Base-by-base conservation (phyloP, 53 echinoderm and acorn worm species). In the Astropecten irregularis region DNA sequence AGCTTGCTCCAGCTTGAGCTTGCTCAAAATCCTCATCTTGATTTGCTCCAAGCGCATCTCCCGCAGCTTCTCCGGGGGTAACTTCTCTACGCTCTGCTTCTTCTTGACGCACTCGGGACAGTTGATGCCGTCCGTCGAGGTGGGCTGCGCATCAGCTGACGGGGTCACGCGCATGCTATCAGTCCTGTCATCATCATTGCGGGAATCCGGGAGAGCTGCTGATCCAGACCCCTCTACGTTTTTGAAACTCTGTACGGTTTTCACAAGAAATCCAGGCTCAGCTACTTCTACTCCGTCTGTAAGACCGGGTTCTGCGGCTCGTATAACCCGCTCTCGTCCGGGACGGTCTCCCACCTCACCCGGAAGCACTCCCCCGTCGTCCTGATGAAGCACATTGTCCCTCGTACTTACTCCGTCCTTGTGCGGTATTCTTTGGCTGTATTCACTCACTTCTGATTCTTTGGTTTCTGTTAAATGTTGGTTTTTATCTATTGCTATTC, bases 1-100 rank as follows among this genome's bases (percentile, higher is more conserved):
- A 4, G 87, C 79, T 81, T 42, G 66, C 39, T 77, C 69, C 67
- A 87, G 27, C 40, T 59, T 42, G 21, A 87, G 69, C 49, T 87
- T 87, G 33, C 68, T 68, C 58, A 87, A 23, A 46, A 87, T 87
- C 39, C 77, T 81, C 47, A n/a, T 77, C 68, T 87, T 87, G 26
- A 87, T 87, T 38, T 52, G 66, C 58, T 87, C 79, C 16, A 87
- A 42, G 19, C 87, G 81, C 14, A 87, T 9, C 27, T 40, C 68
- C 15, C 69, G 51, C 14, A 87, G 52, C 14, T 35, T 51, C 64
- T 85, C 72, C 11, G 85, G 85, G 23, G 71, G 63, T 3, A 85
- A 49, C 6, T 85, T 66, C 50, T 66, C 42, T 8, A 85, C 48
- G 30, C 63, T 63, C 38, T 73, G 60, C 36, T 85, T 71, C 31